These are phyloP conservation scores for Nineta flava DNA, from an alignment of 2,888 invertebrate species.

Conservation along the genomic window DNA sequence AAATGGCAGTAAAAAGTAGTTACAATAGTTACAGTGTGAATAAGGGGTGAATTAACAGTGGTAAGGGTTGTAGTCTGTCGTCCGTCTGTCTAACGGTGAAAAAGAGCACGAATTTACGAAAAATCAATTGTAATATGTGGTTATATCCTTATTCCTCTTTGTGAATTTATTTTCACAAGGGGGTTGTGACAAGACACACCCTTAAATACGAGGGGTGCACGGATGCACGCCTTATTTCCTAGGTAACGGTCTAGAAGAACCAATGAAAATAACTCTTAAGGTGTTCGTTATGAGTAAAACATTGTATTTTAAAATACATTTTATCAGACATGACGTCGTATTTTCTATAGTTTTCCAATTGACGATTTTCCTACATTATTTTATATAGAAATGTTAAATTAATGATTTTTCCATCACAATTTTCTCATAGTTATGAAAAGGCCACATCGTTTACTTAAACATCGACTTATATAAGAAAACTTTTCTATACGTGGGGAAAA, in stretches of 20 bases:
- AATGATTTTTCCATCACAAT: neutral
- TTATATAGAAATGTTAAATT: neutral
- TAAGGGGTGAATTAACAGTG: too few relatives aligned
- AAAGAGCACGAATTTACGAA: neutral
- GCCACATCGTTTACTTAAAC: neutral
- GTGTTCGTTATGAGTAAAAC: neutral
- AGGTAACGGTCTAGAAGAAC: slow-evolving; percentile 6
- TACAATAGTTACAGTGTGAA: too few relatives aligned
- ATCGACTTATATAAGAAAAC: neutral
- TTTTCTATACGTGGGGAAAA: neutral
- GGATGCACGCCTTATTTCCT: slow-evolving; percentile 6
- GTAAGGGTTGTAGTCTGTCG: too few relatives aligned
- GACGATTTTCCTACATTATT: neutral
- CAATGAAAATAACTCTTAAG: slow-evolving; percentile 7
- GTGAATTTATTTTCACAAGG: neutral
- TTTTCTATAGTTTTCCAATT: neutral
- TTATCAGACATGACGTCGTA: neutral
- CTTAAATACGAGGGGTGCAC: slow-evolving; percentile 1
- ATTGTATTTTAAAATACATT: neutral
- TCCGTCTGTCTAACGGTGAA: too few relatives aligned
- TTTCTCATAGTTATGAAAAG: neutral
- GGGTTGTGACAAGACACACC: slow-evolving; percentile 6
- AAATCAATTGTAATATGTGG: neutral
- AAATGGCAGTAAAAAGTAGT: too few relatives aligned
- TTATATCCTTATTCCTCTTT: neutral